A percentile compares a stretch with the other conserved stretches of the same genome.
Conservation (phyloP, 2,113 vertebrate genomes). For the Felis catus region F.catus_Fca126_mat1.0 CM031415.1:76567501-76568000, state of each 20-base stretch:
- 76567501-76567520: slow-evolving; percentile 56
- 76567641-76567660: background rate
- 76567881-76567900: background rate
- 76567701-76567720: background rate
- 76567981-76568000: background rate
- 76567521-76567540: background rate
- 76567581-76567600: slow-evolving; percentile 11
- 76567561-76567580: background rate
- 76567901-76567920: background rate
- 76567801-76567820: background rate
- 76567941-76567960: background rate
- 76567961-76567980: slow-evolving; percentile 2
- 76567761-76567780: background rate
- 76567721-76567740: background rate
- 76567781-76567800: background rate
- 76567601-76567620: background rate
- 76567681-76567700: background rate
- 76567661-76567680: slow-evolving; percentile 12
- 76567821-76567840: background rate
- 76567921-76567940: background rate
- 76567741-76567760: slow-evolving; percentile 18
- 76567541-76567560: background rate
- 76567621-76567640: slow-evolving; percentile 36
- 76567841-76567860: background rate
- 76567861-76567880: background rate